Evolutionary conservation across 2,888 invertebrate genomes (phyloP).

Genomic region (Odontothrips loti): DNA sequence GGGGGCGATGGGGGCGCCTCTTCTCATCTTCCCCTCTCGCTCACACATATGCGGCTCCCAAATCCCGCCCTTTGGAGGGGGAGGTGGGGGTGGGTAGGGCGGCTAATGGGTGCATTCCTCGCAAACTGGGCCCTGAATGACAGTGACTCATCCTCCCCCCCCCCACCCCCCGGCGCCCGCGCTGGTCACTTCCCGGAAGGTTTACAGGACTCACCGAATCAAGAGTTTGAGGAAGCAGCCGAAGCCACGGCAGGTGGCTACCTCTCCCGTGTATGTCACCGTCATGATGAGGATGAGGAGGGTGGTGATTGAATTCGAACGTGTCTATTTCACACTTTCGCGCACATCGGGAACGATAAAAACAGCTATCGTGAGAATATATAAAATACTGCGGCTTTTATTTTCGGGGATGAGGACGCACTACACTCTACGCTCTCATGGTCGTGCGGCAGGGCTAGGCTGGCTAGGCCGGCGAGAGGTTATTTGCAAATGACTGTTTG

Average conservation of each 20-base stretch:
- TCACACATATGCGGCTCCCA: too few relatives aligned
- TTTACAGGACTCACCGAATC: conserved; percentile 58
- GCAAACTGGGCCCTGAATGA: not conserved
- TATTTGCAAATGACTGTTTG: too few relatives aligned
- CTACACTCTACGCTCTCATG: too few relatives aligned
- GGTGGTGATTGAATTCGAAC: too few relatives aligned
- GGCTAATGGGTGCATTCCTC: not conserved
- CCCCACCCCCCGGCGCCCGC: not conserved
- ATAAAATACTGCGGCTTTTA: too few relatives aligned
- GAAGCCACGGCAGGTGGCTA: conserved; percentile 78
- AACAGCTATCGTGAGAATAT: too few relatives aligned
- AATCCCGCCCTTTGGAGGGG: not conserved
- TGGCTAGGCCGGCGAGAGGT: too few relatives aligned
- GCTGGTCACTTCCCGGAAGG: not conserved
- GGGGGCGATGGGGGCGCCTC: too few relatives aligned
- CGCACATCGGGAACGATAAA: too few relatives aligned
- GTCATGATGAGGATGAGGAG: conserved; percentile 57
- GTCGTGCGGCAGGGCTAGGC: too few relatives aligned
- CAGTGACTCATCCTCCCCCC: not conserved
- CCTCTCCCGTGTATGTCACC: conserved; percentile 79
- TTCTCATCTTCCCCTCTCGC: too few relatives aligned
- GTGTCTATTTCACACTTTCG: not conserved
- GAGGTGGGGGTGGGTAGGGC: not conserved
- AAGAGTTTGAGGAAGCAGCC: conserved; percentile 84
- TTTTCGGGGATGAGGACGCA: too few relatives aligned